Conservation (phyloP, 2,113 vertebrate species). For the Pitta sordida region DNA sequence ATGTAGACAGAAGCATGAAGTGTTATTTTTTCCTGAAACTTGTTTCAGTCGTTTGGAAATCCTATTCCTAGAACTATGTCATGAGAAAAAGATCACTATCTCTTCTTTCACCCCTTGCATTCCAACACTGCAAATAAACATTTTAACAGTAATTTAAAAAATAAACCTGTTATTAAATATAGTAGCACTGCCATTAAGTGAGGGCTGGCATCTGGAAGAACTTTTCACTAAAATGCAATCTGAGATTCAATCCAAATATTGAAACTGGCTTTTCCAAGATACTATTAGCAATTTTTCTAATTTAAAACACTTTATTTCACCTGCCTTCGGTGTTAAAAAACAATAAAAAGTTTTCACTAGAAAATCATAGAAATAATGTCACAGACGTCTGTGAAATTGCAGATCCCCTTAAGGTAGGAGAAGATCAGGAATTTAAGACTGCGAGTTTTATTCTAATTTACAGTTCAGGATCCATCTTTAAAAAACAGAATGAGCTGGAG, state of each 20-base stretch:
- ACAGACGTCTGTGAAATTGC: neutral
- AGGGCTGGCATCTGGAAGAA: neutral
- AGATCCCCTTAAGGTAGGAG: neutral
- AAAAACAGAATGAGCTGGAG: neutral
- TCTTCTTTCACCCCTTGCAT: neutral
- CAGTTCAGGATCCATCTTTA: neutral
- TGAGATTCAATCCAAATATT: neutral
- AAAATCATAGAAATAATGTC: neutral
- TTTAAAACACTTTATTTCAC: neutral
- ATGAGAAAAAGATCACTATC: neutral
- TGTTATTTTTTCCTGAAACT: neutral
- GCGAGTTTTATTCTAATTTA: neutral
- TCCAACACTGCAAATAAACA: neutral
- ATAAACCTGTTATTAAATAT: neutral
- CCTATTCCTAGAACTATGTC: neutral
- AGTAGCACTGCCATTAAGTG: neutral
- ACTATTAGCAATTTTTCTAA: neutral
- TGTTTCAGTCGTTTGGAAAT: neutral
- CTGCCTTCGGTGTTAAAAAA: neutral
- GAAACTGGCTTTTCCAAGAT: neutral
- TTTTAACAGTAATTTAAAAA: neutral
- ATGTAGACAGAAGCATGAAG: neutral
- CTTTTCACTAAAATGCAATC: neutral
- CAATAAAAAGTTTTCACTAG: neutral
- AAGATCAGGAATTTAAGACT: neutral